Evolutionary conservation across 2,113 vertebrate species (phyloP).

Genomic region (Rhabdomys dilectus): DNA sequence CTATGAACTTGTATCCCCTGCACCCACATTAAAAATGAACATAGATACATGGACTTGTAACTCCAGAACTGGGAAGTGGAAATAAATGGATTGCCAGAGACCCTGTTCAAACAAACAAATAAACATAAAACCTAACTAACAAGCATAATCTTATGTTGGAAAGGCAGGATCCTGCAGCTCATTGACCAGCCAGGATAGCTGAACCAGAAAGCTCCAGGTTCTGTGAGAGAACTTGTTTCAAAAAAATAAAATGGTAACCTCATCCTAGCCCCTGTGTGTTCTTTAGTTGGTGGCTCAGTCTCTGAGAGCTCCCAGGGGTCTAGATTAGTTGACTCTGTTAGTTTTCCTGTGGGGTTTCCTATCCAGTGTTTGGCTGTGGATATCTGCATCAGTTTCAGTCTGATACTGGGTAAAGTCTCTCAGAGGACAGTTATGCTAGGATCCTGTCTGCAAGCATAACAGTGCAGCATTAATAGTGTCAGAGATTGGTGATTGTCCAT

Average conservation of each 20-base stretch:
- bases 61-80: not conserved
- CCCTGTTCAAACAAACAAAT: not conserved
- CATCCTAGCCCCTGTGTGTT: no score
- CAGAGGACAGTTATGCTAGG: no score
- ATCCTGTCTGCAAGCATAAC: no score
- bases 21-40: not conserved
- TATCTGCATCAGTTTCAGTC: no score
- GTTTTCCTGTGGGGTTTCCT: no score
- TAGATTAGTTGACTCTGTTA: no score
- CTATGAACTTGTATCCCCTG: not conserved
- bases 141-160: not conserved
- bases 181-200: not conserved
- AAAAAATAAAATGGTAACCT: not conserved
- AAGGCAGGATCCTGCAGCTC: not conserved
- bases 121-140: not conserved
- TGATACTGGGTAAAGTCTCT: no score
- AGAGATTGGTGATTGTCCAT: no score
- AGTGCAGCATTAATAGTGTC: no score
- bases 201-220: not conserved
- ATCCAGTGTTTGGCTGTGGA: no score
- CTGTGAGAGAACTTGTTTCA: not conserved
- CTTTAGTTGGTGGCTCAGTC: no score
- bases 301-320: no score
- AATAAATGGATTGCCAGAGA: not conserved
- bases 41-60: not conserved